These are phyloP conservation scores for Chromobotia macracanthus DNA, from an alignment of 2,797 vertebrate genomes.

Conservation along the genomic window DNA sequence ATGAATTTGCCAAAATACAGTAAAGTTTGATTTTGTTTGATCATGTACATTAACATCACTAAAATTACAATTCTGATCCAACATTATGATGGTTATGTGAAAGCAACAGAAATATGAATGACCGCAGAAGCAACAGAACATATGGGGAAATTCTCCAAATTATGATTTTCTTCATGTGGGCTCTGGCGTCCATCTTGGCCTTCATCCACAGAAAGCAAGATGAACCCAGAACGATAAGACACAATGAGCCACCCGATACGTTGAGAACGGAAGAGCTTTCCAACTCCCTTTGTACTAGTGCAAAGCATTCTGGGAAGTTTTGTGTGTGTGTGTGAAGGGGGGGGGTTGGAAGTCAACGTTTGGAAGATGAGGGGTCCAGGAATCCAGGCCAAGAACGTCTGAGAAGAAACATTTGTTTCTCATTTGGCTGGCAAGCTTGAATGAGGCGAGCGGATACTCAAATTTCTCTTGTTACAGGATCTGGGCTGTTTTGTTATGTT, in stretches of 20 bases:
- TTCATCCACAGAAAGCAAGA: slow-evolving; percentile 43
- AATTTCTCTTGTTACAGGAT: slow-evolving; percentile 63
- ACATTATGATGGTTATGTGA: no score
- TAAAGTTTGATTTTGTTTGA: no score
- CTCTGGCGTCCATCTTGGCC: slow-evolving; percentile 33
- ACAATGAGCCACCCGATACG: slow-evolving; percentile 53
- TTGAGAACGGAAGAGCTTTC: slow-evolving; percentile 55
- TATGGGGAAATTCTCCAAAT: slow-evolving; percentile 23
- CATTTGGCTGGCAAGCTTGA: slow-evolving; percentile 18
- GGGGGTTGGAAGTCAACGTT: slow-evolving; percentile 35
- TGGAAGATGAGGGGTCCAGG: slow-evolving; percentile 48
- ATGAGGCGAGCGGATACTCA: slow-evolving; percentile 57
- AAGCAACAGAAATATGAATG: no score
- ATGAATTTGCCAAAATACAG: no score
- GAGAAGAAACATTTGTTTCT: slow-evolving; percentile 67
- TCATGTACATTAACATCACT: no score
- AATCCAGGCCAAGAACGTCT: slow-evolving; percentile 55
- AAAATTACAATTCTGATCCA: no score
- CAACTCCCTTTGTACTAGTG: slow-evolving; percentile 49
- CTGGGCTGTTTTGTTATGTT: slow-evolving; percentile 59
- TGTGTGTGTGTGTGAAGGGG: not conserved
- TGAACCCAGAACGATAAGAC: slow-evolving; percentile 53
- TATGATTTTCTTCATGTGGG: slow-evolving; percentile 9
- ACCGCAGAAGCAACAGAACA: not conserved
- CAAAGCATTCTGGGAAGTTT: slow-evolving; percentile 41